Percentiles rank a stretch among this genome's conserved stretches.
phyloP scores from a whole-genome alignment of 2,888 invertebrate genomes.

The Ectemnius continuus region DNA sequence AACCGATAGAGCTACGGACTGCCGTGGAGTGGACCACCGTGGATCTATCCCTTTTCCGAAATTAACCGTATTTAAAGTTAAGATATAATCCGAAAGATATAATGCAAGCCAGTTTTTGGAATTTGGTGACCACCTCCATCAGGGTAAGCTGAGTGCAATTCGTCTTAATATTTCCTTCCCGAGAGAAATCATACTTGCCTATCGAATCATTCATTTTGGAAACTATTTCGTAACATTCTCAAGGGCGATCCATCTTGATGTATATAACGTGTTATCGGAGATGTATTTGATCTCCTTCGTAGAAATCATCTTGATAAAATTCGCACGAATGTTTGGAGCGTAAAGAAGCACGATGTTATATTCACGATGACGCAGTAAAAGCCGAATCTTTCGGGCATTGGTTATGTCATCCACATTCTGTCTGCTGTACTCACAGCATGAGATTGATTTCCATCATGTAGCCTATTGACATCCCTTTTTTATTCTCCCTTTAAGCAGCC shows the following conservation, averaged over 20 bases:
- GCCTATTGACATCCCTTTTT: no score
- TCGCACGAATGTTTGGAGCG: not conserved
- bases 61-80: conserved; percentile 16
- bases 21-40: conserved; percentile 21
- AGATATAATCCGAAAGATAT: conserved; percentile 31
- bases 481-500: conserved; percentile 65
- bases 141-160: conserved; percentile 73
- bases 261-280: not conserved
- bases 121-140: conserved; percentile 76
- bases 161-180: not conserved
- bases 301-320: not conserved
- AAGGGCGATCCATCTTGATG: conserved; percentile 45
- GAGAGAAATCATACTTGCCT: not conserved
- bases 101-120: conserved; percentile 79
- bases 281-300: no score
- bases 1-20: conserved; percentile 53
- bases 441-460: no score
- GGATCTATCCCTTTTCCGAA: conserved; percentile 14
- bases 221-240: conserved; percentile 58
- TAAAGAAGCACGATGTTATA: not conserved
- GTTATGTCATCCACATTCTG: conserved; percentile 61
- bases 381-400: conserved; percentile 29
- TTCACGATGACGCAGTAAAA: conserved; percentile 9
- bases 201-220: conserved; percentile 24
- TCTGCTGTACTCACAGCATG: not conserved